phyloP scores from a whole-genome alignment of 2,888 invertebrate species.

The Cheilosia impressa region DNA sequence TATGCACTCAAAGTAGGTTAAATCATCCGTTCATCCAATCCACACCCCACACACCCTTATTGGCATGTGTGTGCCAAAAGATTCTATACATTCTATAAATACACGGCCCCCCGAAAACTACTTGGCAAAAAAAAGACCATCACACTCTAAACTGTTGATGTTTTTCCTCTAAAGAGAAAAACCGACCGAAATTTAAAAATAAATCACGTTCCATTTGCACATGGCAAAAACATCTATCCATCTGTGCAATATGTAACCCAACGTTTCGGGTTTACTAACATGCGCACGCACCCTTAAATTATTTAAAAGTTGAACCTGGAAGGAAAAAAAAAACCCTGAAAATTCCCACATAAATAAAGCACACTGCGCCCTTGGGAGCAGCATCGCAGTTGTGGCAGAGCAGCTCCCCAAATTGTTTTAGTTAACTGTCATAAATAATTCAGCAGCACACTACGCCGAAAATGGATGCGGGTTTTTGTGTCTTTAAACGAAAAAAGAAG shows the following conservation, averaged over 20 bases:
- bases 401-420: slow-evolving; percentile 56
- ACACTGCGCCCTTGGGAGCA: slow-evolving; percentile 55
- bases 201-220: slow-evolving; percentile 69
- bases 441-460: slow-evolving; percentile 51
- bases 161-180: slow-evolving; percentile 14
- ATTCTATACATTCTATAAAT: slow-evolving; percentile 54
- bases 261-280: slow-evolving; percentile 28
- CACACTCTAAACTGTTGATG: slow-evolving; percentile 55
- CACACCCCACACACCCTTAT: slow-evolving; percentile 1
- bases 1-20: slow-evolving; percentile 38
- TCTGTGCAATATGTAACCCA: not conserved
- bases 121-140: slow-evolving; percentile 46
- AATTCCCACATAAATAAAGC: slow-evolving; percentile 68
- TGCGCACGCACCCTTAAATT: slow-evolving; percentile 72
- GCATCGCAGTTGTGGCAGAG: slow-evolving; percentile 3
- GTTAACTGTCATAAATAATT: slow-evolving; percentile 72
- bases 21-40: slow-evolving; percentile 13
- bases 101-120: slow-evolving; percentile 9
- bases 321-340: slow-evolving; percentile 1
- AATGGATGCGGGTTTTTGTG: slow-evolving; percentile 33
- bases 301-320: slow-evolving; percentile 41
- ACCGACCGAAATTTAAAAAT: slow-evolving; percentile 64
- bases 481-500: slow-evolving; percentile 10
- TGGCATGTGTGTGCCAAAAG: slow-evolving; percentile 35
- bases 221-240: slow-evolving; percentile 29